Conservation (phyloP, 2,113 vertebrate species). For the Synchiropus splendidus region DNA sequence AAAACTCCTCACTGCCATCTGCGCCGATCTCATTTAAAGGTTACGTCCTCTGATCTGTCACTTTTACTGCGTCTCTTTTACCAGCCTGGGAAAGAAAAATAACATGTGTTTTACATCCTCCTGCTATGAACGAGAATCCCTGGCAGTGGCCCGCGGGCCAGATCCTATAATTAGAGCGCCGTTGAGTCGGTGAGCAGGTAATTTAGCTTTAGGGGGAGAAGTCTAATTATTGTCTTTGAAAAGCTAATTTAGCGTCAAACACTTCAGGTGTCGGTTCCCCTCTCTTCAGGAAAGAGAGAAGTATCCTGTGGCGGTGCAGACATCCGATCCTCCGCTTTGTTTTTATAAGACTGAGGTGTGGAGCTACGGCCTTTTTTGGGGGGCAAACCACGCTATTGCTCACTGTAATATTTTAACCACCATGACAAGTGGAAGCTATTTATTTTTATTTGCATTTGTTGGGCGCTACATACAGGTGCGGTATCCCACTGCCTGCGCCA, state of each 20-base stretch:
- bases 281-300: slow-evolving; percentile 55
- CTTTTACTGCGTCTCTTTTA: slow-evolving; percentile 6
- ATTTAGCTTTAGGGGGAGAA: slow-evolving; percentile 71
- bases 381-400: too few species aligned
- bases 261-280: slow-evolving; percentile 69
- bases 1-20: slow-evolving; percentile 32
- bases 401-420: too few species aligned
- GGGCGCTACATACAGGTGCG: too few species aligned
- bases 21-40: slow-evolving; percentile 51
- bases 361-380: too few species aligned
- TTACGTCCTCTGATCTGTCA: slow-evolving; percentile 36
- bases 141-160: slow-evolving; percentile 58
- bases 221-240: slow-evolving; percentile 77
- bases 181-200: slow-evolving; percentile 74
- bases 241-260: slow-evolving; percentile 73
- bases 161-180: slow-evolving; percentile 73
- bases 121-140: slow-evolving; percentile 44
- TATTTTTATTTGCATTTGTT: too few species aligned
- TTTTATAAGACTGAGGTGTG: too few species aligned
- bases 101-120: slow-evolving; percentile 63
- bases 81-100: too few species aligned
- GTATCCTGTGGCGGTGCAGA: slow-evolving; percentile 51
- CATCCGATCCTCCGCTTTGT: slow-evolving; percentile 6
- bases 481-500: too few species aligned
- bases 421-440: too few species aligned